Base-by-base conservation (phyloP, 2,888 invertebrate species). In the Agonopterix heracliana region DNA sequence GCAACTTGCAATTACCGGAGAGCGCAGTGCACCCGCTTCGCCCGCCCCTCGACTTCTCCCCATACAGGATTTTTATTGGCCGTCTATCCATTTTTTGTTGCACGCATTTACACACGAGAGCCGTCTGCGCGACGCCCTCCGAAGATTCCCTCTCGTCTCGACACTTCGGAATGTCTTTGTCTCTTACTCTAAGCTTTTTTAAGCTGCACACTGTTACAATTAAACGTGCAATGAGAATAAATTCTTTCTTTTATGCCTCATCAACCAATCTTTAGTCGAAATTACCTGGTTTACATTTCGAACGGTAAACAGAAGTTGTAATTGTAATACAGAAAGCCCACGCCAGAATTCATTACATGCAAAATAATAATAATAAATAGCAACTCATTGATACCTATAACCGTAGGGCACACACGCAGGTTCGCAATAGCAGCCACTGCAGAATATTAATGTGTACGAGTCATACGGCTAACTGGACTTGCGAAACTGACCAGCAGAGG, bases 401-500 rank as follows among this genome's bases (percentile, higher is more conserved):
- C 10, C 61, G 63, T 67, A 70, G 71, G 68, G 71, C 66, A 63
- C 72, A 69, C 66, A 68, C 72, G 65, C 72, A 77, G 73, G 74
- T 78, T 77, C 68, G 77, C 80, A 79, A 81, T 77, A 78, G 70
- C 74, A 77, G 68, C 84, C 72, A 66, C 74, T 61, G 73, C 68
- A 72, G 87, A 86, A 87, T 87, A 86, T 83, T 85, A 86, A 87
- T 86, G 81, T 71, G 80, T 70, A 68, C 74, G 76, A 74, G 72
- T 79, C 80, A 77, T 74, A 77, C 81, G 76, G 79, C 69, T 85
- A 86, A 84, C 87, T 81, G 87, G 84, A 85, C 83, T 86, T 81
- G 83, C 86, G 78, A 84, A 86, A 84, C 85, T 81, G 65, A 83
- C 80, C 82, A 76, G 68, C 68, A 68, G 81, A 62, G 86, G 87